Evolutionary conservation across 2,888 invertebrate genomes (phyloP).

Genomic region (Cephus spinipes): DNA sequence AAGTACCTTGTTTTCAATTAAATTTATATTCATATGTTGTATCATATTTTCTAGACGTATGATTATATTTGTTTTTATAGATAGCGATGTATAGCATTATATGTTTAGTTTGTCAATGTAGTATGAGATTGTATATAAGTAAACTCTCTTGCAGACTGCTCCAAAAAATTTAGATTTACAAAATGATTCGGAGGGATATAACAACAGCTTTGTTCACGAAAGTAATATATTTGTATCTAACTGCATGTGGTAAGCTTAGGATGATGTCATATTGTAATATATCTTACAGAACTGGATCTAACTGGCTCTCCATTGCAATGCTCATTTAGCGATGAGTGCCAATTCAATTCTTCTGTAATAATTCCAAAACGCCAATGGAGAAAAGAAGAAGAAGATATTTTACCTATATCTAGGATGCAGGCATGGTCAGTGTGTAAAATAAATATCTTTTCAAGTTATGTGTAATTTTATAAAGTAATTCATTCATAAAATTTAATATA

Average conservation of each 20-base stretch:
- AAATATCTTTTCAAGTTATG: background rate
- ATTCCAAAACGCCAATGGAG: conserved; percentile 37
- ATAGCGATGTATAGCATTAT: background rate
- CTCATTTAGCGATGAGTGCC: conserved; percentile 37
- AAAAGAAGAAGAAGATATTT: conserved; percentile 41
- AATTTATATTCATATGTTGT: background rate
- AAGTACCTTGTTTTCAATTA: background rate
- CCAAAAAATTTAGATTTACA: background rate
- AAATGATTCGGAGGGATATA: background rate
- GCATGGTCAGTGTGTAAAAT: background rate
- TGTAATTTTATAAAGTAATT: too few relatives aligned
- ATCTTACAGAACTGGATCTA: conserved; percentile 34
- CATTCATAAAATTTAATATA: background rate
- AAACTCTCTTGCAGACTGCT: background rate
- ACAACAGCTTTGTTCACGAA: background rate
- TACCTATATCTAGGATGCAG: conserved; percentile 26
- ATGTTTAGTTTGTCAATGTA: background rate
- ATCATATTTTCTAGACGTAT: background rate
- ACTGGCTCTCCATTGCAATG: conserved; percentile 50
- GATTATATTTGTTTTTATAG: background rate
- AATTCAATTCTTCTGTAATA: conserved; percentile 38
- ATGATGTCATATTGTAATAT: background rate
- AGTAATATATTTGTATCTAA: background rate
- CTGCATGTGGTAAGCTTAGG: background rate
- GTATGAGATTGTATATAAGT: background rate